Evolutionary conservation across 2,888 invertebrate species (phyloP), one percentile per base, ranked within the genome.

Genomic region (Parthenolecanium corni): DNA sequence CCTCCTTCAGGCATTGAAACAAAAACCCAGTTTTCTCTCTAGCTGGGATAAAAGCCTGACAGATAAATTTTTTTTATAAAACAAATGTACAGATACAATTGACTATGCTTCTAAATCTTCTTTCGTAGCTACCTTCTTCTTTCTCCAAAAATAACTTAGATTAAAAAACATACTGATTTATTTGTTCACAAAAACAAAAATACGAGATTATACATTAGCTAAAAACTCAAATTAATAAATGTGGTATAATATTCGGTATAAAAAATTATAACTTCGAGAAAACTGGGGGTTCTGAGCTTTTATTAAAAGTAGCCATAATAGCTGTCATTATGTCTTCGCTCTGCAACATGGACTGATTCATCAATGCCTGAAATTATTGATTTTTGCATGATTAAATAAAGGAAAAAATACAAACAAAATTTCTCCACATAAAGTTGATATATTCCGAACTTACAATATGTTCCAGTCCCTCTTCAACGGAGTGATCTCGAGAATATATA

Each of bases 261-360:
- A 21, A 20, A 20, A 49, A 18, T 80, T 79, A 87, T 21, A 86
- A 78, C 71, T 96, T 91, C 23, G 93, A 83, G 74, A 89, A 96
- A 16, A 79, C 75, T 0, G 91, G 82, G 56, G 72, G 73, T 66
- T 81, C 77, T 57, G 82, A 76, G 31, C 81, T 79, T 72, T 90
- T 91, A 0, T 83, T 82, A 18, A 82, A 81, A 67, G 81, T 79
- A 1, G 89, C 89, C 71, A 85, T 81, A 0, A 85, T 85, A 0
- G 92, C 84, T 70, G 86, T 89, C 51, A 82, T 73, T 58, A 91
- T 78, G 72, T 97, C 96, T 72, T 94, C 92, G 68, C 91, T 91
- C 74, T 93, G 93, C 20, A 96, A 76, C 81, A 89, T 85, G n/a
- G 80, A 73, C 73, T 86, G 85, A 74, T 96, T 96, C 72, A 86